These are phyloP conservation scores for Macrosiphum euphorbiae DNA, from an alignment of 2,888 invertebrate species.

Conservation along the genomic window DNA sequence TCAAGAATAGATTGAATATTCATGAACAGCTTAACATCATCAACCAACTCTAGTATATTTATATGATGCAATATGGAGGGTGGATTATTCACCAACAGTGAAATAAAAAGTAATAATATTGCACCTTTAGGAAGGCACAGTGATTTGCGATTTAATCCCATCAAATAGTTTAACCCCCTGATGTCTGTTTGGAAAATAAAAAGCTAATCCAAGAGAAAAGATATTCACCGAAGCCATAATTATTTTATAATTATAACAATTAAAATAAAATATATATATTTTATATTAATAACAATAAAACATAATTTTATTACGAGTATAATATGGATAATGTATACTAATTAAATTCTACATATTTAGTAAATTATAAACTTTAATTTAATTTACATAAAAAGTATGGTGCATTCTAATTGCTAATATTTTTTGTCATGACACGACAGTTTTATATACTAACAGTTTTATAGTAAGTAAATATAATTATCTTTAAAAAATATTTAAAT, in stretches of 20 bases:
- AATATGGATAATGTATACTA: background rate
- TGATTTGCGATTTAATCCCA: background rate
- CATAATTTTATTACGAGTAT: background rate
- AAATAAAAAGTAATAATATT: background rate
- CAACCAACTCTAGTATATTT: too few species aligned
- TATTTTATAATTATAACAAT: background rate
- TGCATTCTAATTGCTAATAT: background rate
- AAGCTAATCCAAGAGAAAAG: background rate
- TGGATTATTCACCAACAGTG: background rate
- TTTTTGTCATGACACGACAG: background rate
- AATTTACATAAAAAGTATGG: background rate
- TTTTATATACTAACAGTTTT: constrained; percentile 17
- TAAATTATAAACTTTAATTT: constrained; percentile 25
- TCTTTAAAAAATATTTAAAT: background rate
- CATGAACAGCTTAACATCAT: too few species aligned
- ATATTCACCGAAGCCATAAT: background rate
- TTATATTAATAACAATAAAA: constrained; percentile 11
- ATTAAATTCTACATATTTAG: background rate
- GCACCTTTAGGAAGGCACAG: background rate
- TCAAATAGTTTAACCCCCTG: background rate
- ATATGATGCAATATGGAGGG: too few species aligned
- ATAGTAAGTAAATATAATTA: background rate
- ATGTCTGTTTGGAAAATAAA: background rate
- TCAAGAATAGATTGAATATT: too few species aligned
- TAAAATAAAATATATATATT: background rate